Evolutionary conservation across 2,888 invertebrate genomes (phyloP), one percentile per base, ranked within the genome.

Genomic region (Eupithecia abbreviata): DNA sequence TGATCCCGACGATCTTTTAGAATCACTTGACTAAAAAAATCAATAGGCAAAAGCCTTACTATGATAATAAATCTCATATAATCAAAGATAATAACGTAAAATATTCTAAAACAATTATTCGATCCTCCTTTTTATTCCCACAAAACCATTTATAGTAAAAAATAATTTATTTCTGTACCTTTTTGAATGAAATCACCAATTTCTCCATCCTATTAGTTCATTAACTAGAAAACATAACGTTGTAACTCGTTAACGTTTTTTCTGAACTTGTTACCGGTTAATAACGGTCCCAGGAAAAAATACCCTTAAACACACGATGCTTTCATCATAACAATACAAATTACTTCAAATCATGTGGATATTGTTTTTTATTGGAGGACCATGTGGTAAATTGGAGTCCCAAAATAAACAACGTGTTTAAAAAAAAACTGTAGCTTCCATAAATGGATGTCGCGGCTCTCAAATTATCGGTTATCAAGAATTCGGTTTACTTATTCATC

Each of bases 371-470:
- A 91, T 82, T 80, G 88, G 88, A 90, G 86, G 89, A 89, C 89
- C 94, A 94, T 93, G 92, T 93, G 95, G 93, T 94, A 92, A 94
- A 94, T 94, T 94, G 89, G 90, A 89, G 90, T 88, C 90, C 90
- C 91, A 89, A 92, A 92, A 93, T 91, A 94, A 93, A 93, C 91
- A 92, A 90, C 87, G 83, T 89, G 85, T 86, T 85, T 85, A 71
- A 86, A 91, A 86, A 91, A 93, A 93, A 93, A 91, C 51, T 78
- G 80, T 89, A 89, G 90, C 86, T 85, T 82, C 86, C 83, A 79
- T 85, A 78, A 88, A 87, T 84, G 82, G 83, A 83, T 91, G 92
- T 92, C 92, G 88, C 90, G 87, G 86, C 84, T 86, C 87, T 84
- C 85, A 89, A 90, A 91, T 90, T 89, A 88, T 89, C 87, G 82